Evolutionary conservation across 2,113 vertebrate genomes (phyloP), one percentile per base, ranked within the genome.

Genomic region (Labeo catla): DNA sequence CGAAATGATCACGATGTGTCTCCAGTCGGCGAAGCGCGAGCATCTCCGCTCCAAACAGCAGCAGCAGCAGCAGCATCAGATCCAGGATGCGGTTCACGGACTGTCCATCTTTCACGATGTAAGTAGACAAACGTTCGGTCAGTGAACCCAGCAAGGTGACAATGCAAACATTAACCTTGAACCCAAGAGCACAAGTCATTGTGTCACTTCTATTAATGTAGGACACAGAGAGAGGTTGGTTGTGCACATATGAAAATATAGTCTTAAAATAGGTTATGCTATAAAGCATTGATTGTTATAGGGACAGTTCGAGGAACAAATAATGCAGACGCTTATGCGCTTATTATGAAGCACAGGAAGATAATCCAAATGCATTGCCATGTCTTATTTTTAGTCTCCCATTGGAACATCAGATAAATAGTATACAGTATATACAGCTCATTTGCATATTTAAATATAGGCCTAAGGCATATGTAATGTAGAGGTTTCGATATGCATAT

Each of bases 1-100:
- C 63, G 95, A 96, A 90, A 95, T 96, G 91, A 96, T 96, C 91
- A 96, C 95, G 15, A 95, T 95, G 95, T 96, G 95, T 86, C 93
- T 96, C 85, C 95, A 95, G 89, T 95, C 95, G 28, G 93, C 94
- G 88, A 96, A 96, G 89, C 93, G 94, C 90, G 94, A 94, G 91
- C 94, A 95, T 85, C 92, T 94, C 4, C 92, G 77, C 87, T 92
- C 92, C 89, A 92, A 92, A 87, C 91, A 92, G 82, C 90, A 92
- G n/a, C 91, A 91, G n/a, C 91, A 91, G 79, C 91, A 85, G 82
- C 91, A 88, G 86, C 87, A 87, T 16, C 57, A 66, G 80, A 68
- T 68, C 86, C 91, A 87, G 84, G 90, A 81, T 87, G 36, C 90
- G 81, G 93, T 90, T 57, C 93, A 95, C 49, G 95, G 94, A 76